Evolutionary conservation across 1,140 invertebrate species (phyloP), one percentile per base, ranked within the genome.

Genomic region (Gonatopus flavifemur): DNA sequence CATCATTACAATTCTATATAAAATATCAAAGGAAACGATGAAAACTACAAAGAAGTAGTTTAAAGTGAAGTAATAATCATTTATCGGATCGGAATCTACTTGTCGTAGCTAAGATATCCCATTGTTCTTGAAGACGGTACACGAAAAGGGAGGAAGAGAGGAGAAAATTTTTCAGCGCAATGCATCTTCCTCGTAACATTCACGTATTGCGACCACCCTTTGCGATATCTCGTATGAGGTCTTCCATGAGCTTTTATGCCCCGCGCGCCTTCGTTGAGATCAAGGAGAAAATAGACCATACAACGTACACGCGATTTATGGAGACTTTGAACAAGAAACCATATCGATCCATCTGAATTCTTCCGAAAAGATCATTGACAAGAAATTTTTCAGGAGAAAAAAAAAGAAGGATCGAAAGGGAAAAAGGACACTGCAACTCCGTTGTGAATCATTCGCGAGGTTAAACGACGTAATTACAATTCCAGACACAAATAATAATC

Each of bases 121-220:
- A 70, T 71, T 71, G 69, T 68, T 69, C 64, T n/a, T n/a, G 57
- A 67, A 50, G 58, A n/a, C n/a, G n/a, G n/a, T n/a, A n/a, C n/a
- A n/a, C n/a, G n/a, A n/a, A n/a, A n/a, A n/a, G n/a, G n/a, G n/a
- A n/a, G n/a, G n/a, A n/a, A n/a, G n/a, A n/a, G n/a, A n/a, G n/a
- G n/a, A n/a, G n/a, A n/a, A 65, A 57, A 67, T 67, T 68, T 63
- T 66, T 70, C 64, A 68, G 68, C 62, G 58, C 61, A 56, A 45
- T 49, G 57, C 55, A 61, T 67, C 51, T 63, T 51, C n/a, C n/a
- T n/a, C 46, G 56, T 55, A 62, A 62, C 52, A 59, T 60, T 69
- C 58, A 57, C 59, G 57, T 59, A 69, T 63, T 61, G 64, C 62
- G 62, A 69, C 66, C 67, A 67, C 62, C 64, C 64, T 52, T n/a